These are phyloP conservation scores for Polypedilum vanderplanki DNA, from an alignment of 1,140 invertebrate species.

Conservation along the genomic window DNA sequence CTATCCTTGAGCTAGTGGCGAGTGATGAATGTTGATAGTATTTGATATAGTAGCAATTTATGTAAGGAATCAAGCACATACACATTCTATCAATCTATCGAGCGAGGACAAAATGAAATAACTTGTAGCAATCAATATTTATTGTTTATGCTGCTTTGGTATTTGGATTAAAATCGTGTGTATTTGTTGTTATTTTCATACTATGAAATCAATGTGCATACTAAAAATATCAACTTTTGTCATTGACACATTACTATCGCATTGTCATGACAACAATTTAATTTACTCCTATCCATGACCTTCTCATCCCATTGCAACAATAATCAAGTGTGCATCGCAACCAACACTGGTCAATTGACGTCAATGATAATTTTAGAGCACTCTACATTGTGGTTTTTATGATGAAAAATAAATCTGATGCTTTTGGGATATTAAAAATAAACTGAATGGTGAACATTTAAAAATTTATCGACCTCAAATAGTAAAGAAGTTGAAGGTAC, in stretches of 20 bases:
- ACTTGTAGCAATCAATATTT: conserved; percentile 7
- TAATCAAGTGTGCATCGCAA: too few relatives aligned
- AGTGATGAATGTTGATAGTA: background rate
- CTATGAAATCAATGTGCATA: background rate
- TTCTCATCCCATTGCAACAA: too few relatives aligned
- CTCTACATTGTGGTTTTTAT: too few relatives aligned
- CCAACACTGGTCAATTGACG: too few relatives aligned
- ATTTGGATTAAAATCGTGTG: background rate
- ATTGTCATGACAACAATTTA: conserved; percentile 23
- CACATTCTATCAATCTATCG: background rate
- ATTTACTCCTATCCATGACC: background rate
- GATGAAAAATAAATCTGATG: too few relatives aligned
- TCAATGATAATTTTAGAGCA: too few relatives aligned
- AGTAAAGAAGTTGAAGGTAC: too few relatives aligned
- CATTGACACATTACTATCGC: background rate
- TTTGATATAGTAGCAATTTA: background rate
- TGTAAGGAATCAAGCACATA: background rate
- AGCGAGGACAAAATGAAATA: background rate
- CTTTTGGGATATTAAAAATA: too few relatives aligned
- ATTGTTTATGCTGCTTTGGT: conserved; percentile 12
- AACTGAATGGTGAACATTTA: too few relatives aligned
- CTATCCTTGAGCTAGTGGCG: background rate
- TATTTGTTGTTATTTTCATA: too few relatives aligned
- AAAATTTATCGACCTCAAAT: too few relatives aligned
- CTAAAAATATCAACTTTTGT: conserved; percentile 3